A percentile compares a stretch with the other conserved stretches of the same genome.
Evolutionary conservation across 2,888 invertebrate genomes (phyloP).

Genomic region (Heliconius cydno): DNA sequence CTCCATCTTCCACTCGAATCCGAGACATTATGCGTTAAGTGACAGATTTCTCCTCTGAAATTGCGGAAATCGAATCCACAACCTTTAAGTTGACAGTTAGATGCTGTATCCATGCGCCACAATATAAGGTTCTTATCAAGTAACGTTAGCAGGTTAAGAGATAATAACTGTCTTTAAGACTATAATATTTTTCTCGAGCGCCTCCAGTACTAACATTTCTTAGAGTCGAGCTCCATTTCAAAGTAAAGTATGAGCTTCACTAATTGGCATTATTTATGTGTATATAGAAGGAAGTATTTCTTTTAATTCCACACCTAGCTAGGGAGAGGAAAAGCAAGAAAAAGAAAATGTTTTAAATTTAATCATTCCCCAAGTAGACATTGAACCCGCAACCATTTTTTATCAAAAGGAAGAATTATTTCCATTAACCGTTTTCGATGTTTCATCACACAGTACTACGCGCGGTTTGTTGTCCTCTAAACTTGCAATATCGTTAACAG

Average conservation of each 20-base stretch:
- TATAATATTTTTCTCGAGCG: constrained; percentile 25
- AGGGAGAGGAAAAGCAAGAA: not conserved
- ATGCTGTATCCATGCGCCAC: not conserved
- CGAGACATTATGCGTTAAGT: not conserved
- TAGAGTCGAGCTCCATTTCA: constrained; percentile 6
- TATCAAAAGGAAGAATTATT: too few species aligned
- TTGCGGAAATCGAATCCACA: not conserved
- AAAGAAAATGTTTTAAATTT: not conserved
- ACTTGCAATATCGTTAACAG: too few species aligned
- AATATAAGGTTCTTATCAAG: not conserved
- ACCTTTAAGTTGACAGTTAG: not conserved
- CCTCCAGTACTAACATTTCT: constrained; percentile 26
- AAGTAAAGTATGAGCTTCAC: constrained; percentile 31
- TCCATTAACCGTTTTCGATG: too few species aligned
- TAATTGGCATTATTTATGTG: constrained; percentile 33
- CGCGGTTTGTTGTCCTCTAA: too few species aligned
- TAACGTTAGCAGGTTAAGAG: not conserved
- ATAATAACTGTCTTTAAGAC: constrained; percentile 30
- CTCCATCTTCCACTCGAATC: not conserved
- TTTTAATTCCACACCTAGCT: not conserved
- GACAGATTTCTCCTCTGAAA: not conserved
- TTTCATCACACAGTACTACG: too few species aligned
- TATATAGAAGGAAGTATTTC: not conserved
- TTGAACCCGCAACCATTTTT: too few species aligned
- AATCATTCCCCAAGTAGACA: not conserved